phyloP scores from a whole-genome alignment of 2,888 invertebrate species.

The Mellilla xanthometata region DNA sequence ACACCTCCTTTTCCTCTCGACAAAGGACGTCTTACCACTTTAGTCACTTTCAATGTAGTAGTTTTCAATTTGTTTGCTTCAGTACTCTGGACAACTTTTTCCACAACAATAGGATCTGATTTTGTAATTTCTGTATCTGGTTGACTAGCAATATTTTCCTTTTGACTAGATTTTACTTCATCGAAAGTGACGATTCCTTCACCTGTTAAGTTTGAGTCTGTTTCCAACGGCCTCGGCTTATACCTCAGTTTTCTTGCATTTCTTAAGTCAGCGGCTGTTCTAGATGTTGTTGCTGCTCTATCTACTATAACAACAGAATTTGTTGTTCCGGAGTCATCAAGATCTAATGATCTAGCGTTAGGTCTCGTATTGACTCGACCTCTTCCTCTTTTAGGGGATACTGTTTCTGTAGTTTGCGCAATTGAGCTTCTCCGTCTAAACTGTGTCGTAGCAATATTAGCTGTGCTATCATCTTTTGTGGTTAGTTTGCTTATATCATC shows the following conservation, averaged over 20 bases:
- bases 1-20: conserved; percentile 49
- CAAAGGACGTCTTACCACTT: conserved; percentile 58
- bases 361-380: conserved; percentile 55
- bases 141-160: conserved; percentile 64
- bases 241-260: conserved; percentile 64
- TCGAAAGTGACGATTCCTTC: conserved; percentile 55
- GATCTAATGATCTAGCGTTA: conserved; percentile 53
- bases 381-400: conserved; percentile 43
- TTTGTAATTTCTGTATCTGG: conserved; percentile 52
- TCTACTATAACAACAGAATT: conserved; percentile 56
- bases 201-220: conserved; percentile 68
- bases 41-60: conserved; percentile 53
- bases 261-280: conserved; percentile 52
- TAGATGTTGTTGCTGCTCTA: conserved; percentile 60
- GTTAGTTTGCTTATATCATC: conserved; percentile 53
- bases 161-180: conserved; percentile 70
- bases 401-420: conserved; percentile 45
- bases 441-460: conserved; percentile 43
- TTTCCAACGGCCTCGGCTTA: conserved; percentile 58
- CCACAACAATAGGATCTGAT: conserved; percentile 38
- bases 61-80: conserved; percentile 49
- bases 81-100: conserved; percentile 51
- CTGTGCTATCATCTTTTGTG: conserved; percentile 43
- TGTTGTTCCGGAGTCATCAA: conserved; percentile 64
- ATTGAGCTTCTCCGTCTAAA: conserved; percentile 55